Evolutionary conservation across 2,888 invertebrate species (phyloP), one percentile per base, ranked within the genome.

Genomic region (Rutpela maculata): DNA sequence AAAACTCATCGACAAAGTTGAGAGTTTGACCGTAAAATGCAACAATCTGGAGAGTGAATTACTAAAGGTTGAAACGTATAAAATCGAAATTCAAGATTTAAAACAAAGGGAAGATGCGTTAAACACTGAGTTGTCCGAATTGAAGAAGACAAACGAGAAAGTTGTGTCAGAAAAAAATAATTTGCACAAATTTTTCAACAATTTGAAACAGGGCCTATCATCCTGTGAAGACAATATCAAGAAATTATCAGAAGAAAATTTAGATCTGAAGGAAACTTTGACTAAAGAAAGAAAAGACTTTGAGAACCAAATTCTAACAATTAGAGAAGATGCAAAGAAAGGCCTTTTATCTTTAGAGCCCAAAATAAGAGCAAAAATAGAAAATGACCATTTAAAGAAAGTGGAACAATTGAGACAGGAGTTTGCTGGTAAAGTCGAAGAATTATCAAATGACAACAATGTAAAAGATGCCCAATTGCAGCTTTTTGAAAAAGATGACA

Each of bases 391-490:
- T 73, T 74, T 75, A 4, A 74, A 80, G 19, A 86, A 85, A 68
- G 86, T 87, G 74, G 75, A 81, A 17, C 74, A 80, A 65, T 55
- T 88, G 66, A 85, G 74, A 73, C 38, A 67, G 12, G 86, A 87
- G n/a, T 88, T 88, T 73, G 77, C 84, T 35, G 67, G 70, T 18
- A 88, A 87, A 81, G 35, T 88, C 12, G 80, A 83, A 43, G 85
- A 85, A 72, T 69, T 88, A 17, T 77, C 81, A 17, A 85, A 79
- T 56, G 81, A 84, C 35, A 77, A 82, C 11, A 84, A 80, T 19
- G 35, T 80, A 1, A 89, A 89, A 82, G 91, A 92, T 78, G 80
- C 91, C 65, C 91, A 92, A 80, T 87, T 89, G 78, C 91, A 91
- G 87, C 88, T 89, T 62, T 89, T 91, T 82, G 91, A 91, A 86